These are phyloP conservation scores for Sphaerophoria rueppellii DNA, from an alignment of 2,888 invertebrate species.

Conservation along the genomic window DNA sequence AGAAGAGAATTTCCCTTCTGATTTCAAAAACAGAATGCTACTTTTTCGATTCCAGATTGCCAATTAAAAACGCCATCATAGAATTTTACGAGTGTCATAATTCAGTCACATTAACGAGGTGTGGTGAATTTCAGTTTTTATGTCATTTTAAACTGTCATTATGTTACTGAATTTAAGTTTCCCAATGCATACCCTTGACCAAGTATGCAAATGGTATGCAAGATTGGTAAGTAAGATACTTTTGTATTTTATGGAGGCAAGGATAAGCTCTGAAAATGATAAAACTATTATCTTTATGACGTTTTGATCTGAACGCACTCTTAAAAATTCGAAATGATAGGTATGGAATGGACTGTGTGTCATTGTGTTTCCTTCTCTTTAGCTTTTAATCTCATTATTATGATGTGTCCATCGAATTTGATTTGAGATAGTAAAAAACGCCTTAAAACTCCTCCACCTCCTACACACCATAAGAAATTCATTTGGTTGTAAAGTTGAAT, in stretches of 20 bases:
- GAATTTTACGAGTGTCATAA: constrained; percentile 8
- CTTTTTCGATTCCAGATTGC: too few relatives aligned
- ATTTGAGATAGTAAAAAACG: too few relatives aligned
- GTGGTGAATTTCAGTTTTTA: constrained; percentile 30
- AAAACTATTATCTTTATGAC: constrained; percentile 7
- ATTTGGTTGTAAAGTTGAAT: too few relatives aligned
- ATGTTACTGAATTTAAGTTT: not conserved
- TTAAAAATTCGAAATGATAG: not conserved
- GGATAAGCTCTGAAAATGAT: not conserved
- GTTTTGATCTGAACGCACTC: constrained; percentile 12
- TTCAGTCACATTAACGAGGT: constrained; percentile 14
- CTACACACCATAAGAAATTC: too few relatives aligned
- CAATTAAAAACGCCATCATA: too few relatives aligned
- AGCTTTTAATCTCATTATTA: too few relatives aligned
- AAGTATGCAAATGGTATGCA: not conserved
- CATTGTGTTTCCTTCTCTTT: too few relatives aligned
- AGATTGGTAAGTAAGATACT: not conserved
- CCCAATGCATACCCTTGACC: too few relatives aligned
- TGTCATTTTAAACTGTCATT: constrained; percentile 8
- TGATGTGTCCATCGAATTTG: too few relatives aligned
- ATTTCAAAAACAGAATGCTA: too few relatives aligned
- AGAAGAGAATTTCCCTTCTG: too few relatives aligned
- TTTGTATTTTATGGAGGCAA: not conserved
- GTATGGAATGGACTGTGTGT: not conserved
- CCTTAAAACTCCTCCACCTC: too few relatives aligned